A percentile compares a stretch with the other conserved stretches of the same genome.
Conservation (phyloP, 1,140 invertebrate genomes). For the Drosophila lini region DNA sequence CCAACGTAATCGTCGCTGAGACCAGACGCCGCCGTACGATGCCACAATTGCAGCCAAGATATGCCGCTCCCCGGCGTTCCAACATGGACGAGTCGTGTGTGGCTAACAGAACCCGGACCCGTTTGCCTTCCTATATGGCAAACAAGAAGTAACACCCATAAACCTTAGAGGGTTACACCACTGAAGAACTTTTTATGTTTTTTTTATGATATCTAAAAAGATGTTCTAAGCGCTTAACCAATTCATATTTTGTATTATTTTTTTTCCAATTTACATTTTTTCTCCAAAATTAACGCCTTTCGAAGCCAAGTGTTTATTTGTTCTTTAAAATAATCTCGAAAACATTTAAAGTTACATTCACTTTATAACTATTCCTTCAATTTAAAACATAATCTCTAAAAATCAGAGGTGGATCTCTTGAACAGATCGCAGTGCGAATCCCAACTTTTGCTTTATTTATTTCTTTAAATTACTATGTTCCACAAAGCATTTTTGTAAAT, state of each 20-base stretch:
- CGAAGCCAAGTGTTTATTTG: too few species aligned
- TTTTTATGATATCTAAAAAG: not conserved
- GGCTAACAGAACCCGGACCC: slow-evolving; percentile 18
- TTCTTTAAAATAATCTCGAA: not conserved
- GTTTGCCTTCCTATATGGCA: not conserved
- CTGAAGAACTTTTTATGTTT: not conserved
- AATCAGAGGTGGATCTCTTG: too few species aligned
- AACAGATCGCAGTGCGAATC: slow-evolving; percentile 13
- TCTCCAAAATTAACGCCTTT: not conserved
- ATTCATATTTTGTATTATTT: too few species aligned
- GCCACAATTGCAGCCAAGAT: rapidly evolving
- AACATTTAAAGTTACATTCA: too few species aligned
- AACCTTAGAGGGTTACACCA: not conserved
- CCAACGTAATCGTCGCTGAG: not conserved
- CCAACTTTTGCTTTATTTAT: not conserved
- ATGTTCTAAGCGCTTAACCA: not conserved
- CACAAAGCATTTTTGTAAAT: not conserved
- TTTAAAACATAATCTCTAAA: not conserved
- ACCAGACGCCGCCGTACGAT: not conserved
- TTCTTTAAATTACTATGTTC: not conserved
- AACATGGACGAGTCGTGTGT: slow-evolving; percentile 19
- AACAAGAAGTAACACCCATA: not conserved
- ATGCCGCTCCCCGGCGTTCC: not conserved
- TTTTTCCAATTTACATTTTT: too few species aligned
- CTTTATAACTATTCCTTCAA: not conserved